Evolutionary conservation across 2,113 vertebrate genomes (phyloP).

Genomic region (Bagarius yarrelli): DNA sequence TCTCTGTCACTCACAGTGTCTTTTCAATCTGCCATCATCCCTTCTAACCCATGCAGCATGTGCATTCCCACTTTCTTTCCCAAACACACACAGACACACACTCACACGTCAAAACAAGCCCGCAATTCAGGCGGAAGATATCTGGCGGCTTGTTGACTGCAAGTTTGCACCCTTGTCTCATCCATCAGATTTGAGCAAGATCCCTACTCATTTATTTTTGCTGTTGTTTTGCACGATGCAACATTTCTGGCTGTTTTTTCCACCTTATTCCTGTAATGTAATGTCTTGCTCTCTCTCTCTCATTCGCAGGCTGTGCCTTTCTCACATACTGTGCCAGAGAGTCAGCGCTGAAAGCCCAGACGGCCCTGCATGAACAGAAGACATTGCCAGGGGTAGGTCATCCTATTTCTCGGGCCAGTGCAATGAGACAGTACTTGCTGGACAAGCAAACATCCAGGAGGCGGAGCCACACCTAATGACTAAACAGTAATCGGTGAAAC

Average conservation of each 20-base stretch:
- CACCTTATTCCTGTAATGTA: constrained; percentile 29
- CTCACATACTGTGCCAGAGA: constrained; percentile 82
- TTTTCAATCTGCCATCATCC: not conserved
- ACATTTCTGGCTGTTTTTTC: not conserved
- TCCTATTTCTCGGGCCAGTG: constrained; percentile 11
- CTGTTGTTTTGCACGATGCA: not conserved
- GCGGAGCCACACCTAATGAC: not conserved
- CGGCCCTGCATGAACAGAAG: constrained; percentile 80
- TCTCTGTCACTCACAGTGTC: constrained; percentile 18
- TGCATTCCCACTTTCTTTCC: not conserved
- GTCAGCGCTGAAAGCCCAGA: constrained; percentile 80
- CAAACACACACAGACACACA: constrained; percentile 12
- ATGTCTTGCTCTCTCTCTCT: constrained; percentile 32
- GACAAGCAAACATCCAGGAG: not conserved
- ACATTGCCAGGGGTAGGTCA: constrained; percentile 80
- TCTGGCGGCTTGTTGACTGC: constrained; percentile 15
- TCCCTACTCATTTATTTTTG: not conserved
- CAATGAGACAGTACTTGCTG: constrained; percentile 1
- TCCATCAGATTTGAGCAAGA: not conserved
- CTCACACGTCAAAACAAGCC: not conserved
- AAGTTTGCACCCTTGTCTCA: constrained; percentile 2
- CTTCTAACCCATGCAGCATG: not conserved
- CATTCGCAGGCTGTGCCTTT: constrained; percentile 77
- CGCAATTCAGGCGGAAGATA: not conserved
- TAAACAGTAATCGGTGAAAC: not conserved